A percentile compares a stretch with the other conserved stretches of the same genome.
Evolutionary conservation across 2,113 vertebrate species (phyloP).

Genomic region (Pyxicephalus adspersus): DNA sequence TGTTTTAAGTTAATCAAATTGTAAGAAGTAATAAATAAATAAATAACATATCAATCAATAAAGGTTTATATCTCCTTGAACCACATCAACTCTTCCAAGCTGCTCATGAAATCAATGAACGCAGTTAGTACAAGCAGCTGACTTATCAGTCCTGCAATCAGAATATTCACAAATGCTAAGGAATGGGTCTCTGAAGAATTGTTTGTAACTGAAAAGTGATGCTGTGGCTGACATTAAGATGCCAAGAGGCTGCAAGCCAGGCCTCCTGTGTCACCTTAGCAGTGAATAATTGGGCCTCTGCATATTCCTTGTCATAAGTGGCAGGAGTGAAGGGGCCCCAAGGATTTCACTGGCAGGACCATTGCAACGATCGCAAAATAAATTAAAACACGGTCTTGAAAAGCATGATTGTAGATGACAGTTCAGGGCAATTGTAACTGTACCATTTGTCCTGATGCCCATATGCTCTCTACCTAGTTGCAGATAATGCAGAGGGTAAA

Average conservation of each 20-base stretch:
- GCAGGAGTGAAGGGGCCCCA: slow-evolving; percentile 91
- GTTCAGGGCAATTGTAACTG: slow-evolving; percentile 79
- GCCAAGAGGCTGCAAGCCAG: slow-evolving; percentile 78
- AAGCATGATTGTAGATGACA: slow-evolving; percentile 90
- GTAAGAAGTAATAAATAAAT: slow-evolving; percentile 44
- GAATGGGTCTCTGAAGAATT: slow-evolving; percentile 82
- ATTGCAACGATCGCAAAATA: slow-evolving; percentile 86
- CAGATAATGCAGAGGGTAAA: neutral
- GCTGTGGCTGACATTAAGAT: slow-evolving; percentile 81
- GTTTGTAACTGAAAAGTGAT: slow-evolving; percentile 84
- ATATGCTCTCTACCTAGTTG: slow-evolving; percentile 83
- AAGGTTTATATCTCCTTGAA: slow-evolving; percentile 58
- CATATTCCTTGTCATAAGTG: slow-evolving; percentile 90
- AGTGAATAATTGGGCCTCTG: slow-evolving; percentile 94
- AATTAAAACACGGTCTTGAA: slow-evolving; percentile 96
- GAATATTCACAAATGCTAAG: slow-evolving; percentile 74
- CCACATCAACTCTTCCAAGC: slow-evolving; percentile 32
- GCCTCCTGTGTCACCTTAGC: slow-evolving; percentile 87
- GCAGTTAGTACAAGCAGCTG: slow-evolving; percentile 55
- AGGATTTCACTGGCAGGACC: slow-evolving; percentile 85
- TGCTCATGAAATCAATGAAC: slow-evolving; percentile 34
- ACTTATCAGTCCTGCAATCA: slow-evolving; percentile 72
- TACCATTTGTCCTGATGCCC: slow-evolving; percentile 80
- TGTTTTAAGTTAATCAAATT: slow-evolving; percentile 23
- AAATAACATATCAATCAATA: slow-evolving; percentile 61